phyloP scores from a whole-genome alignment of 2,797 vertebrate genomes.

The Monodelphis domestica region DNA sequence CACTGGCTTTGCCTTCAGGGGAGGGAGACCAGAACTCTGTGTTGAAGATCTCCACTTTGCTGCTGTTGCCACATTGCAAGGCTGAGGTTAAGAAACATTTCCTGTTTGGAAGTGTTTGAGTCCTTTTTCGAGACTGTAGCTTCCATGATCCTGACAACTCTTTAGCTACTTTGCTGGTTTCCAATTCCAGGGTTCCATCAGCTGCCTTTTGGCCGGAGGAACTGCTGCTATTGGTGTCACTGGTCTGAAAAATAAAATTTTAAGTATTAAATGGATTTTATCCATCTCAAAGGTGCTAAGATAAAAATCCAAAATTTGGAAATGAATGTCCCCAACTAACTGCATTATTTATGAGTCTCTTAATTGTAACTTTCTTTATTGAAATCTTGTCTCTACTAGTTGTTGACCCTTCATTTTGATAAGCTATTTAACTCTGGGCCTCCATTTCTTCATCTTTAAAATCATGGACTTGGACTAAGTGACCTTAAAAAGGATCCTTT shows the following conservation, averaged over 20 bases:
- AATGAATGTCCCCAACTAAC: conserved; percentile 14
- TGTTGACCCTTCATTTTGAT: background rate
- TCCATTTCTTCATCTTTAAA: background rate
- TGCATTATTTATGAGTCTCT: background rate
- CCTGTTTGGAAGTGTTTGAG: conserved; percentile 93
- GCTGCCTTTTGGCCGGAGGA: conserved; percentile 45
- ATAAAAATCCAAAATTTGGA: conserved; percentile 6
- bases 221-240: conserved; percentile 19
- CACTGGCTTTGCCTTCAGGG: conserved; percentile 46
- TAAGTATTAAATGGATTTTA: background rate
- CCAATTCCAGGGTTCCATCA: background rate
- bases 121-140: conserved; percentile 91
- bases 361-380: conserved; percentile 27
- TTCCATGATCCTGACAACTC: conserved; percentile 80
- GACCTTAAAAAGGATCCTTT: background rate
- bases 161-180: conserved; percentile 2
- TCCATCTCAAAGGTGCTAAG: conserved; percentile 73
- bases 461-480: background rate
- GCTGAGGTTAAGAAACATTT: conserved; percentile 82
- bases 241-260: conserved; percentile 65
- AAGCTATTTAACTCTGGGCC: background rate
- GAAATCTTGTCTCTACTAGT: background rate
- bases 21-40: conserved; percentile 80
- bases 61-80: conserved; percentile 54
- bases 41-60: conserved; percentile 70